A percentile compares a stretch with the other conserved stretches of the same genome.
Evolutionary conservation across 1,140 invertebrate genomes (phyloP).

Genomic region (Popillia japonica): DNA sequence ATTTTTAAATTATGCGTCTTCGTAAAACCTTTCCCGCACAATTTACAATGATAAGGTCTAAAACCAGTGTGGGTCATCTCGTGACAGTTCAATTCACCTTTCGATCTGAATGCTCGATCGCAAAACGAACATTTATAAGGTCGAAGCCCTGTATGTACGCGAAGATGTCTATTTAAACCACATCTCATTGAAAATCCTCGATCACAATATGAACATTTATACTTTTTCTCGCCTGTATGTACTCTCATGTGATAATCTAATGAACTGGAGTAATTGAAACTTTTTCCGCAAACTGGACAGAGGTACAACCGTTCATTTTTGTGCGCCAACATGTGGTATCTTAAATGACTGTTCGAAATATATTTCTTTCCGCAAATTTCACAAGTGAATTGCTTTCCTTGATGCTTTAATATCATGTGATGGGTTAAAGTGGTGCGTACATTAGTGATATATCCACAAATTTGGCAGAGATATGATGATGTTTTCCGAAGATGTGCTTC

Average conservation of each 20-base stretch:
- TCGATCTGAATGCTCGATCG: slow-evolving; percentile 53
- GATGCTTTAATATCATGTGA: slow-evolving; percentile 39
- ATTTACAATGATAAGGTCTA: slow-evolving; percentile 75
- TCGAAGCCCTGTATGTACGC: slow-evolving; percentile 63
- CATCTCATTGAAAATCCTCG: slow-evolving; percentile 50
- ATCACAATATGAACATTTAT: slow-evolving; percentile 53
- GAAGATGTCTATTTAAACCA: slow-evolving; percentile 59
- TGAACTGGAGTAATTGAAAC: slow-evolving; percentile 46
- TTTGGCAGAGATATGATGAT: slow-evolving; percentile 41
- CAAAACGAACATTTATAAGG: slow-evolving; percentile 67
- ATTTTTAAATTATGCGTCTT: slow-evolving; percentile 51
- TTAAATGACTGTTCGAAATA: slow-evolving; percentile 37
- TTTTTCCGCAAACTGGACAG: slow-evolving; percentile 50
- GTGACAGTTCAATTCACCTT: slow-evolving; percentile 59
- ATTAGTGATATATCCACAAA: slow-evolving; percentile 41
- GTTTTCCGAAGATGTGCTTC: slow-evolving; percentile 40
- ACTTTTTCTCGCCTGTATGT: slow-evolving; percentile 51
- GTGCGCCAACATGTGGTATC: slow-evolving; percentile 43
- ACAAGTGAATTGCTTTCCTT: slow-evolving; percentile 38
- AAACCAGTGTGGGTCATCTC: slow-evolving; percentile 73
- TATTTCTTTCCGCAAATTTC: slow-evolving; percentile 46
- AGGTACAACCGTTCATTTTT: slow-evolving; percentile 40
- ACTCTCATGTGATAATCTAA: slow-evolving; percentile 51
- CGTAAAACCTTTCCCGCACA: slow-evolving; percentile 74
- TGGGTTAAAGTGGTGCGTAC: slow-evolving; percentile 2